Evolutionary conservation across 37 sponge, comb jelly and placozoan genomes (phyloP).

Genomic region (Petrosia ficiformis): DNA sequence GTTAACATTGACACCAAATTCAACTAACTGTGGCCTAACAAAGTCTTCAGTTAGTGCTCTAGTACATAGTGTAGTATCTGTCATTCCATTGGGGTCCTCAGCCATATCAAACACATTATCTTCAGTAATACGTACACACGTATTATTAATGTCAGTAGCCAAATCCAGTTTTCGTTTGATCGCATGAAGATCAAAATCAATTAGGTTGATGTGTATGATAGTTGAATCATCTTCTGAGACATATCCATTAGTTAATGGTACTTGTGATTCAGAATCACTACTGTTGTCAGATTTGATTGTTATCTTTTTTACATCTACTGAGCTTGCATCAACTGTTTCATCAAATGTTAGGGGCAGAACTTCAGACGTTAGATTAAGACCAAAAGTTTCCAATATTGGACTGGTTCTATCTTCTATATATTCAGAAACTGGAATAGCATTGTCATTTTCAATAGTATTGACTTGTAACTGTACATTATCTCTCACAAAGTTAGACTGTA

Average conservation of each 20-base stretch:
- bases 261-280: neutral
- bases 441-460: slow-evolving; percentile 24
- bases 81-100: neutral
- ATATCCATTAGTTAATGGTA: slow-evolving; percentile 23
- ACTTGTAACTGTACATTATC: slow-evolving; percentile 51
- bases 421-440: neutral
- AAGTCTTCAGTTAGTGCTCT: slow-evolving; percentile 41
- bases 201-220: slow-evolving; percentile 44
- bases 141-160: slow-evolving; percentile 66
- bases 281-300: slow-evolving; percentile 48
- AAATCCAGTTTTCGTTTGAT: slow-evolving; percentile 57
- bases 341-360: slow-evolving; percentile 77
- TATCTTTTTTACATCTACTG: slow-evolving; percentile 23
- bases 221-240: slow-evolving; percentile 44
- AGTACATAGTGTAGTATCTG: slow-evolving; percentile 15
- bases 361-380: slow-evolving; percentile 75
- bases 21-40: slow-evolving; percentile 50
- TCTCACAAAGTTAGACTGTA: slow-evolving; percentile 29
- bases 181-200: slow-evolving; percentile 44
- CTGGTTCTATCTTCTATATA: slow-evolving; percentile 47
- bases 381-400: slow-evolving; percentile 54
- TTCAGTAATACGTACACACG: slow-evolving; percentile 46
- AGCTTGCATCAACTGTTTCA: slow-evolving; percentile 68
- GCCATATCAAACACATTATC: slow-evolving; percentile 48
- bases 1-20: slow-evolving; percentile 70